Evolutionary conservation across 2,888 invertebrate species (phyloP).

Genomic region (Leptopterna dolabrata): DNA sequence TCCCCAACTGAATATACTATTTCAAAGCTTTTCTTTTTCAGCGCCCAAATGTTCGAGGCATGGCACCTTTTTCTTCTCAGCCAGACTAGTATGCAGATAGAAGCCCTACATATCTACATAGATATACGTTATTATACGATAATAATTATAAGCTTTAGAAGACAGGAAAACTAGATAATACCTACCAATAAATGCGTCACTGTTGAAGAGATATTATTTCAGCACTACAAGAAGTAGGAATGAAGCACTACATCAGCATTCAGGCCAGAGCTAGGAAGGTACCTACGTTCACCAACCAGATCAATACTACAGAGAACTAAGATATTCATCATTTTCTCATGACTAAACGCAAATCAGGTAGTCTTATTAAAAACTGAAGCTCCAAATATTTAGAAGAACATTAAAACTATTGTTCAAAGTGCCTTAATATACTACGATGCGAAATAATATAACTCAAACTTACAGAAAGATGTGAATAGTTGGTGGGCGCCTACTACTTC

Average conservation of each 20-base stretch:
- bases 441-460: background rate
- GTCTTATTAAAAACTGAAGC: background rate
- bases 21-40: too few species aligned
- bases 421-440: background rate
- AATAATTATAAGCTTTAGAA: too few species aligned
- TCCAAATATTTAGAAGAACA: background rate
- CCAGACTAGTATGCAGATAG: too few species aligned
- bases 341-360: background rate
- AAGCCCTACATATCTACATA: too few species aligned
- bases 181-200: too few species aligned
- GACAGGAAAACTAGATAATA: too few species aligned
- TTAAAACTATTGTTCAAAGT: background rate
- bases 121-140: too few species aligned
- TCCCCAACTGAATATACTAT: too few species aligned
- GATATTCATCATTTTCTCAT: background rate
- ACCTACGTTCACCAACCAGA: background rate
- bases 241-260: constrained; percentile 4
- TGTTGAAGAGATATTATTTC: too few species aligned
- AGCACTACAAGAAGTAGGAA: background rate
- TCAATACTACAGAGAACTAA: background rate
- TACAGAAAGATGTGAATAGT: background rate
- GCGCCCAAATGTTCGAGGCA: too few species aligned
- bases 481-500: background rate
- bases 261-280: background rate
- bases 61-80: too few species aligned